These are phyloP conservation scores for Halcyon chelicuti DNA, from an alignment of 2,797 vertebrate genomes.

Conservation along the genomic window DNA sequence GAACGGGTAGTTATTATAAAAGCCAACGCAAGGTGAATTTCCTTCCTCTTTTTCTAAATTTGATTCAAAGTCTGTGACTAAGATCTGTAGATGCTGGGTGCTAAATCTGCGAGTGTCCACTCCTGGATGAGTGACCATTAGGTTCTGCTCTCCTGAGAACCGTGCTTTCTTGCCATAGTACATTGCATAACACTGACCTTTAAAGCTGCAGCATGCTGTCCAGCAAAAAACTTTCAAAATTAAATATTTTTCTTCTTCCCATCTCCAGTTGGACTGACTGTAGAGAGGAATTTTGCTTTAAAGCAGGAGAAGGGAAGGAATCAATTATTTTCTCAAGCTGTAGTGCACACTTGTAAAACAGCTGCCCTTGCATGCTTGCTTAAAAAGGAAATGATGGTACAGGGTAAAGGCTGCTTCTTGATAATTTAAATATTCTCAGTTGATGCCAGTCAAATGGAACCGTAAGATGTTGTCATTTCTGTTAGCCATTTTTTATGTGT, in stretches of 20 bases:
- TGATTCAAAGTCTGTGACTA: neutral
- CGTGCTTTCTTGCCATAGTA: neutral
- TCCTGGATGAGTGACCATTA: neutral
- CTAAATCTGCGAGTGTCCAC: neutral
- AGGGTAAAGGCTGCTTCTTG: neutral
- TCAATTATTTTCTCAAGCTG: neutral
- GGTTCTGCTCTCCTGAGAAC: neutral
- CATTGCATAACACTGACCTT: neutral
- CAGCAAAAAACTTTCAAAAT: neutral
- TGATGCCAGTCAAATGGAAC: neutral
- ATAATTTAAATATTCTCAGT: neutral
- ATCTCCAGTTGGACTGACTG: neutral
- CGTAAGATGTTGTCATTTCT: neutral
- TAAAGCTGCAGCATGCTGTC: neutral
- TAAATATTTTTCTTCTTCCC: neutral
- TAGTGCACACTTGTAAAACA: neutral
- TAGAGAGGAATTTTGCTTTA: neutral
- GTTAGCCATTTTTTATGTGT: neutral
- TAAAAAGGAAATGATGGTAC: neutral
- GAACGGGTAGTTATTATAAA: neutral
- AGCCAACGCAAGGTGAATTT: neutral
- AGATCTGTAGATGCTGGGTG: neutral
- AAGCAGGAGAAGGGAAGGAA: neutral
- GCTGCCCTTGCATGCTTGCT: neutral
- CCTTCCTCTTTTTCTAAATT: neutral